Evolutionary conservation across 2,888 invertebrate genomes (phyloP).

Genomic region (Chesias legatella): DNA sequence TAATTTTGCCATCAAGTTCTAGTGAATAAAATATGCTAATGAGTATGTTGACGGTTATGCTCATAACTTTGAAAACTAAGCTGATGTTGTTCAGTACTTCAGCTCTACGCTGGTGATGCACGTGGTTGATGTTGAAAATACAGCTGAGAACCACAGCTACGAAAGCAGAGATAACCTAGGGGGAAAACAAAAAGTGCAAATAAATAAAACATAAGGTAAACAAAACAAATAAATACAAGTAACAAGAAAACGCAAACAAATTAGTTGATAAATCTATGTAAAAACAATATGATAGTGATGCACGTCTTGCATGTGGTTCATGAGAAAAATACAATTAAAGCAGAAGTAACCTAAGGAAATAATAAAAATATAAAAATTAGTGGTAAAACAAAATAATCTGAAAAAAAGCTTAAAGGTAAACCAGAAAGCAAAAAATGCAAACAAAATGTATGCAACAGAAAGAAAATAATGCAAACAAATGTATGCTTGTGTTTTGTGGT

Average conservation of each 20-base stretch:
- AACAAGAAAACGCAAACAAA: conserved; percentile 22
- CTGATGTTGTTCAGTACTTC: conserved; percentile 82
- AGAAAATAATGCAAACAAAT: no score
- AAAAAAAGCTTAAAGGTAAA: no score
- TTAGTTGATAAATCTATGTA: no score
- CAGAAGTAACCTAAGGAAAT: no score
- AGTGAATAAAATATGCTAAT: conserved; percentile 81
- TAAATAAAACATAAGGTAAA: conserved; percentile 38
- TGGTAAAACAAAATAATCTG: no score
- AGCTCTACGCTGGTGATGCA: conserved; percentile 79
- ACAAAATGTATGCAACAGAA: no score
- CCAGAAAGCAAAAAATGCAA: no score
- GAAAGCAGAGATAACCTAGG: conserved; percentile 81
- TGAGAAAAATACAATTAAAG: no score
- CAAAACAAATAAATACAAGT: conserved; percentile 30
- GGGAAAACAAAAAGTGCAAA: conserved; percentile 48
- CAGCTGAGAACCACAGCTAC: conserved; percentile 81
- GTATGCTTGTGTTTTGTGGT: no score
- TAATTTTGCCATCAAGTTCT: conserved; percentile 57
- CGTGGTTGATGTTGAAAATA: conserved; percentile 82
- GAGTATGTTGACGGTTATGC: conserved; percentile 81
- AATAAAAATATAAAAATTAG: no score
- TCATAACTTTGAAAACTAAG: conserved; percentile 79
- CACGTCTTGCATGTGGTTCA: no score
- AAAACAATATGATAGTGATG: no score